Base-by-base conservation (phyloP, 1,140 invertebrate species). In the Drosophila busckii region DNA sequence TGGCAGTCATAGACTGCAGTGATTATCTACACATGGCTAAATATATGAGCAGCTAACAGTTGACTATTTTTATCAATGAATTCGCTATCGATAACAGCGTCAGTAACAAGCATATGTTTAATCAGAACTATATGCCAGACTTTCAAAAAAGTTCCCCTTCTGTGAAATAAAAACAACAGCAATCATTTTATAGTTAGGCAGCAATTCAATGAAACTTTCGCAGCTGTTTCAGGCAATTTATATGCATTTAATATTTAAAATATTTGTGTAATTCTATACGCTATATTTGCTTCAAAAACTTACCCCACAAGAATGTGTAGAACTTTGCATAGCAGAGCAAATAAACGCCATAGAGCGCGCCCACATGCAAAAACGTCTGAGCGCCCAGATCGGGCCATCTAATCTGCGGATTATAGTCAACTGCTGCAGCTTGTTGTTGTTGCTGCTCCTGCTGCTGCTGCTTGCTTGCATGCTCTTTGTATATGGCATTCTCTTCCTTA, bases 281-380 rank as follows among this genome's bases (percentile, higher is more conserved):
- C 23, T 26, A 53, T 35, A 46, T 38, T 38, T 25, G 31, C 46
- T 58, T n/a, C n/a, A n/a, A n/a, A n/a, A n/a, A 91, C 92, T 91
- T 89, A 95, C 93, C 92, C 90, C 93, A 94, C 41, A 94, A 59
- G 31, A 88, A 85, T 53, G 93, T 94, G 42, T 90, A 88, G 42
- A 92, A 84, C 70, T 90, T 92, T n/a, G 92, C 91, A 60, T 90
- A 88, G 56, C 87, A 88, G 0, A 92, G 89, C 49, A 94, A 88
- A 70, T 90, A 93, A 1, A 93, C 49, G 40, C 93, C 94, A 75
- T 94, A 94, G 2, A 94, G 40, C 52, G 90, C 90, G 9, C 93
- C 92, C 45, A 85, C 75, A 86, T 94, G 93, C 59, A 94, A 88
- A 50, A 91, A 91, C 23, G 92, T 62, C 87, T 94, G 93, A 2